A percentile compares a stretch with the other conserved stretches of the same genome.
Evolutionary conservation across 1,140 invertebrate species (phyloP).

Genomic region (Tribolium madens): DNA sequence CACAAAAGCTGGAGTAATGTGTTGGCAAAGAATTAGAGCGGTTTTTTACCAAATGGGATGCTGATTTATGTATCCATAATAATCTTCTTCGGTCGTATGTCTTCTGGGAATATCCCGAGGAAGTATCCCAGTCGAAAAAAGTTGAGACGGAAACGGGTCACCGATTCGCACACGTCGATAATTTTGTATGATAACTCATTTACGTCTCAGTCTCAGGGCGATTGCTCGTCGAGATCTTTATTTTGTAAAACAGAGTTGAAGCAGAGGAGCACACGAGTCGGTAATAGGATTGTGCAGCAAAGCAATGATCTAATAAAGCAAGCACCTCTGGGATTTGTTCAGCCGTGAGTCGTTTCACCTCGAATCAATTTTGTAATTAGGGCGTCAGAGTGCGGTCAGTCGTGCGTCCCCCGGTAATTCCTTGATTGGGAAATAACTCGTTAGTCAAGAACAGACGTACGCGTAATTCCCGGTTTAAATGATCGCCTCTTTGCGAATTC

Average conservation of each 20-base stretch:
- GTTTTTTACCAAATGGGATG: slow-evolving; percentile 32
- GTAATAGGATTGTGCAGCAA: slow-evolving; percentile 62
- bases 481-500: slow-evolving; percentile 39
- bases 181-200: slow-evolving; percentile 37
- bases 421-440: slow-evolving; percentile 61
- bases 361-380: slow-evolving; percentile 64
- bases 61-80: slow-evolving; percentile 39
- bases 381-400: slow-evolving; percentile 54
- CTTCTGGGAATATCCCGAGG: slow-evolving; percentile 18
- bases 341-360: slow-evolving; percentile 60
- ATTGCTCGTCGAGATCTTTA: slow-evolving; percentile 39
- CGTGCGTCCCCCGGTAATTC: slow-evolving; percentile 58
- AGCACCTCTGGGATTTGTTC: slow-evolving; percentile 61
- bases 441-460: slow-evolving; percentile 50
- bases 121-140: slow-evolving; percentile 1
- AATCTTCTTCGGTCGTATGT: slow-evolving; percentile 33
- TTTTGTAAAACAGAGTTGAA: slow-evolving; percentile 49
- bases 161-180: slow-evolving; percentile 33
- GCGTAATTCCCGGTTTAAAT: slow-evolving; percentile 40
- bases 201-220: slow-evolving; percentile 25
- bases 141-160: slow-evolving; percentile 27
- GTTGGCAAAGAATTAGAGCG: slow-evolving; percentile 41
- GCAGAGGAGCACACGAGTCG: slow-evolving; percentile 47
- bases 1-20: slow-evolving; percentile 32
- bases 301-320: slow-evolving; percentile 63